Percentiles rank a stretch among this genome's conserved stretches.
phyloP scores from a whole-genome alignment of 2,113 vertebrate species.

The Gavia stellata region DNA sequence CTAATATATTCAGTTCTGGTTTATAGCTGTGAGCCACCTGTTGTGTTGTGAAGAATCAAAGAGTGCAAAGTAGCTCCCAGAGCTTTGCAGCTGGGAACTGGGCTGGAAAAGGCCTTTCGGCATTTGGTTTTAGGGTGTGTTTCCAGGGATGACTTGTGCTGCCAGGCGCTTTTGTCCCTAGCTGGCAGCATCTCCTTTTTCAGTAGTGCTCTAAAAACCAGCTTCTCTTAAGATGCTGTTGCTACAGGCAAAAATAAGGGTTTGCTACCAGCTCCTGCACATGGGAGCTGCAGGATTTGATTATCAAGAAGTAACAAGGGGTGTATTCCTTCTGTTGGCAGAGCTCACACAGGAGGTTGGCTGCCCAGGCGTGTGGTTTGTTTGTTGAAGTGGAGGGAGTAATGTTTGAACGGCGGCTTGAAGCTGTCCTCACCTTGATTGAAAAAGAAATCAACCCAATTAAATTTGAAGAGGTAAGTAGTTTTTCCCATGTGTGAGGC shows the following conservation, averaged over 20 bases:
- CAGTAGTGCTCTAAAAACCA: neutral
- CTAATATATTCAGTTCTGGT: neutral
- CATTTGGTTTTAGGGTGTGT: neutral
- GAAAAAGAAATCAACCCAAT: slow-evolving; percentile 83
- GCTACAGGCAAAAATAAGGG: neutral
- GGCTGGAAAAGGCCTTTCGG: neutral
- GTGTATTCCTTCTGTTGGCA: slow-evolving; percentile 34
- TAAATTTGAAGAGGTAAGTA: slow-evolving; percentile 84
- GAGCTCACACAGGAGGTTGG: slow-evolving; percentile 81
- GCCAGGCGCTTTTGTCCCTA: neutral
- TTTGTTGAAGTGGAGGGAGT: slow-evolving; percentile 88
- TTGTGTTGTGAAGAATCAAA: neutral
- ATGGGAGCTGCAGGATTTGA: neutral
- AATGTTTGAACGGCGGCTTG: slow-evolving; percentile 79
- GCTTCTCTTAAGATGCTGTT: neutral
- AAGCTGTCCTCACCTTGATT: slow-evolving; percentile 78
- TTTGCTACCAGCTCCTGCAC: neutral
- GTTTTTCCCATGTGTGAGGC: neutral
- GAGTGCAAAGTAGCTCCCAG: neutral
- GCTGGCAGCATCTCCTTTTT: neutral
- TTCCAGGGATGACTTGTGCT: neutral
- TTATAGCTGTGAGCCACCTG: neutral
- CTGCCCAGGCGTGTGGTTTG: slow-evolving; percentile 85
- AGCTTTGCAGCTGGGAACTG: neutral
- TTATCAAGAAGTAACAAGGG: neutral